Base-by-base conservation (phyloP, 1,140 invertebrate species). In the Drosophila guanche region DNA sequence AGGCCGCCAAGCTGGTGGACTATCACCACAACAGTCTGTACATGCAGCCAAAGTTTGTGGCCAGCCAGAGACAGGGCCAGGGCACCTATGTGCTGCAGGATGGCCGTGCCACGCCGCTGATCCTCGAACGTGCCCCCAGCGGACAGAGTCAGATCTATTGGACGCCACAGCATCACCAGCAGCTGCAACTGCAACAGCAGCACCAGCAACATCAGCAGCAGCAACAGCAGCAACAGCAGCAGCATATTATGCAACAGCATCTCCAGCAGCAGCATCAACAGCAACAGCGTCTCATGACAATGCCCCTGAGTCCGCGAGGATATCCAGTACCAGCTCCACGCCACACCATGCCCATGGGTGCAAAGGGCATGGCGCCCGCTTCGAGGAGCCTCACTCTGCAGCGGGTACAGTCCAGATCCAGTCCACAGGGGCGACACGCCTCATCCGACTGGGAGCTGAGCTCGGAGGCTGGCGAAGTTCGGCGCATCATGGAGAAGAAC, bases 381-480 rank as follows among this genome's bases (percentile, higher is more conserved):
- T 59, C 70, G 0, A 66, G 74, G 46, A 76, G 47, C 16, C 53
- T 45, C 46, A 5, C 8, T 27, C 65, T 70, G 12, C 58, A 56
- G 14, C 60, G 55, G 33, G 33, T 37, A 4, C 33, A 37, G 10
- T 4, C 33, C 0, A 3, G 33, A 10, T 12, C 33, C 6, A 45
- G 52, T 7, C 40, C 61, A 42, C 37, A 42, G 25, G 63, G 48
- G 2, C 62, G 25, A 22, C 67, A 60, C 56, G 62, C 33, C 23
- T 45, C 72, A 8, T 93, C 92, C 5, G 93, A 93, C 71, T 94
- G 93, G 56, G 94, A 94, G 78, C 94, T 93, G 67, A 94, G 94
- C n/a, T 94, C 94, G 6, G 93, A 95, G 79, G 94, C 93, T 42
- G 93, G 93, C 4, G 94, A 95, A 88, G 93, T 95, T 45, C 94